Evolutionary conservation across 2,888 invertebrate species (phyloP), one percentile per base, ranked within the genome.

Genomic region (Agonopterix alstromeriana): DNA sequence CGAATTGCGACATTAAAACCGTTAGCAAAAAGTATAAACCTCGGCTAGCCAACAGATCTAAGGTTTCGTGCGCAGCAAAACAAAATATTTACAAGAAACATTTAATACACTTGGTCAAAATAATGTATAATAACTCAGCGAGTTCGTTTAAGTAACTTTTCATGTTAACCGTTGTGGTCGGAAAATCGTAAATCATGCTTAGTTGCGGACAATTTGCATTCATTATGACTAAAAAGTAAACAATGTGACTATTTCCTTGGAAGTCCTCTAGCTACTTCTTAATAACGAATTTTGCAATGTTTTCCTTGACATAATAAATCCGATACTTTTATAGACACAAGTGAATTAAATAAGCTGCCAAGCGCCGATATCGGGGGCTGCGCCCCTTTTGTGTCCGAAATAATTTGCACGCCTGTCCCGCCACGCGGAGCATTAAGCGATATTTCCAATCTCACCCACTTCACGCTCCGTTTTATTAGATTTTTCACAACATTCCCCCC

Each of bases 391-490:
- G 52, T 54, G 58, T 55, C 55, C 53, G 47, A 55, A 52, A 55
- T 55, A 58, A 55, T 61, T 56, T 49, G 52, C 49, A 42, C 46
- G 56, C 10, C 10, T 35, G 27, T 35, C 43, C 36, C 44, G 36
- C 44, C 7, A 5, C 44, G 38, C 49, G 47, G 48, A 52, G 57
- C 58, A 71, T 70, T 73, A 69, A 71, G 60, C 67, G 65, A 71
- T 76, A 77, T 77, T 77, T 73, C 69, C 76, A 76, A 77, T 77
- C 71, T 65, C 61, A 60, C 57, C 60, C 60, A 63, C 58, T 63
- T 58, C 67, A 61, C 68, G 67, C 67, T 63, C 55, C 57, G 57
- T 66, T 75, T 78, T 79, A 79, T 82, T 74, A 72, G 68, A 78
- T 80, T 79, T 77, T 71, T 71, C 69, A 70, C 69, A 71, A 69